These are phyloP conservation scores for Enteromius thamalakanensis DNA, from an alignment of 2,797 vertebrate species.

Conservation along the genomic window DNA sequence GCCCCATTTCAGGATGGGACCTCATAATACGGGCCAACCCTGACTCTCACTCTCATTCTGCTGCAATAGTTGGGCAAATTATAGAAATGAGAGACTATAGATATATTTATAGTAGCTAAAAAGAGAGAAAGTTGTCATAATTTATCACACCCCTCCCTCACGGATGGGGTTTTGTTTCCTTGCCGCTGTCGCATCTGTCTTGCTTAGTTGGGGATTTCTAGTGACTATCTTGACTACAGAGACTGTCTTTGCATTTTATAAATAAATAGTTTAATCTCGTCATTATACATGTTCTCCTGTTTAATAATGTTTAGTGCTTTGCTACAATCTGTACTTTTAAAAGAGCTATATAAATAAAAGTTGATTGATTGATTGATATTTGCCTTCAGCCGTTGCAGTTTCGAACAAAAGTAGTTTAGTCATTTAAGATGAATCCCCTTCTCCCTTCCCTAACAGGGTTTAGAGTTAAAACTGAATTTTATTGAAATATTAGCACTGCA, in stretches of 20 bases:
- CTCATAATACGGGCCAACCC: constrained; percentile 22
- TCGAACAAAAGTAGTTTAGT: neutral
- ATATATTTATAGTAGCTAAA: neutral
- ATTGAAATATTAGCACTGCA: neutral
- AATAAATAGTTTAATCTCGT: no score
- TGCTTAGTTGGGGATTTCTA: no score
- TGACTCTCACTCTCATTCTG: constrained; percentile 5
- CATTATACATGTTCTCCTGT: no score
- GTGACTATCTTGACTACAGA: no score
- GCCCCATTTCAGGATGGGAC: constrained; percentile 20
- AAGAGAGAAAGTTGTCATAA: neutral
- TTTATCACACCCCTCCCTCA: no score
- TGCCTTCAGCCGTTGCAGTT: neutral
- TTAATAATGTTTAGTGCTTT: no score
- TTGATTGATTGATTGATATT: neutral
- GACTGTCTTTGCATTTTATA: no score
- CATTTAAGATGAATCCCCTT: neutral
- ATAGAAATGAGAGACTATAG: neutral
- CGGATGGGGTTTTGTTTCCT: no score
- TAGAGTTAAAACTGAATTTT: neutral
- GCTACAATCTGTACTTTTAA: no score
- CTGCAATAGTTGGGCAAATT: neutral
- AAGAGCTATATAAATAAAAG: no score
- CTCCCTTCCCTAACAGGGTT: neutral
- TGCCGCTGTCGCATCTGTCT: no score